phyloP scores from a whole-genome alignment of 35 echinoderm and acorn worm species.

The Heliocidaris erythrogramma region DNA sequence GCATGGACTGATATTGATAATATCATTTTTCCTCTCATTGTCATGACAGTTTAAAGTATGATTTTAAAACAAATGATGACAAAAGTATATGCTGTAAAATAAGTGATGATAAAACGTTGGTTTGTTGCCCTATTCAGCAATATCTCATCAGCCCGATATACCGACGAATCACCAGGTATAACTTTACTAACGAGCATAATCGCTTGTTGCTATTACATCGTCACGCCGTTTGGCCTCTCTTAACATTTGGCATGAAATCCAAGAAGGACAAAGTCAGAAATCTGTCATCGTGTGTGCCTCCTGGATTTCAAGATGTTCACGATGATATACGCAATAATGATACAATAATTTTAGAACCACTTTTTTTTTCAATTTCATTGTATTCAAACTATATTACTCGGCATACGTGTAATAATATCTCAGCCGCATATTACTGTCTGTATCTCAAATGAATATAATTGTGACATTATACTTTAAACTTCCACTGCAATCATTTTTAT shows the following conservation, averaged over 20 bases:
- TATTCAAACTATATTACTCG: background rate
- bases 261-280: slow-evolving; percentile 1
- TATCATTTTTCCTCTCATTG: background rate
- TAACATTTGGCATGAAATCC: background rate
- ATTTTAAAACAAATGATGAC: background rate
- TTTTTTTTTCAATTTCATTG: background rate
- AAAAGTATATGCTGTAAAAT: background rate
- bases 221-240: background rate
- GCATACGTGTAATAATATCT: no score
- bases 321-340: background rate
- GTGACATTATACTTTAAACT: background rate
- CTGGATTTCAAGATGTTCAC: background rate
- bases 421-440: no score
- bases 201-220: background rate
- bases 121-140: background rate
- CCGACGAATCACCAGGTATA: background rate
- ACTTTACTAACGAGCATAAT: background rate
- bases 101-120: background rate
- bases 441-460: background rate
- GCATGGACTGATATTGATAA: no score
- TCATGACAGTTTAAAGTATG: background rate
- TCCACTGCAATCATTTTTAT: background rate
- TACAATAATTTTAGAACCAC: background rate
- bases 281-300: background rate
- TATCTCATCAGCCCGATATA: background rate